A percentile compares a stretch with the other conserved stretches of the same genome.
Conservation (phyloP, 2,797 vertebrate species). For the Coregonus ussuriensis region DNA sequence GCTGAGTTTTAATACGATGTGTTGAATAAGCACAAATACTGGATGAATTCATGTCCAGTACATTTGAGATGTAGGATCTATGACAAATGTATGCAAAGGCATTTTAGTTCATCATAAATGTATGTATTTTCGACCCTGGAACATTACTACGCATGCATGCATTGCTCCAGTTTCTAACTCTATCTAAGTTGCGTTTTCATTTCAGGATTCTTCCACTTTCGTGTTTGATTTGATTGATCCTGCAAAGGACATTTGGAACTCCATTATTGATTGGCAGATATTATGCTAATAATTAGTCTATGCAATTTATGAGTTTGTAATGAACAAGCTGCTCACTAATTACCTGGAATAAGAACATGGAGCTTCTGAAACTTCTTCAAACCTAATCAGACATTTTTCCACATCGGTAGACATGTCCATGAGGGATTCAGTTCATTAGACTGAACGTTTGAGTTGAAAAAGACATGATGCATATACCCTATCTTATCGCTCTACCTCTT, state of each 20-base stretch:
- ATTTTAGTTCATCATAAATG: not conserved
- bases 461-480: not conserved
- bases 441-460: slow-evolving; percentile 1
- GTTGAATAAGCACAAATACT: not conserved
- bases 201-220: not conserved
- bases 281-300: slow-evolving; percentile 9
- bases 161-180: not conserved
- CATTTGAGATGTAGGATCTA: not conserved
- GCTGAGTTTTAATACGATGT: not conserved
- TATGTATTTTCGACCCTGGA: not conserved
- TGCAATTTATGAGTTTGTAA: slow-evolving; percentile 8
- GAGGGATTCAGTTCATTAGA: not conserved
- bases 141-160: not conserved
- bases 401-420: slow-evolving; percentile 1
- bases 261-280: slow-evolving; percentile 10
- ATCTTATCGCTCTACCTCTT: not conserved
- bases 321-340: slow-evolving; percentile 16
- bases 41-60: not conserved
- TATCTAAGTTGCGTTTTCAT: not conserved
- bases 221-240: not conserved
- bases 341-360: slow-evolving; percentile 2
- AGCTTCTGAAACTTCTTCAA: slow-evolving; percentile 3
- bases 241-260: not conserved
- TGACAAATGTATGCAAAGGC: not conserved
- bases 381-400: slow-evolving; percentile 6